Percentiles rank a stretch among this genome's conserved stretches.
phyloP scores from a whole-genome alignment of 2,113 vertebrate genomes.

The Geococcyx californianus region DNA sequence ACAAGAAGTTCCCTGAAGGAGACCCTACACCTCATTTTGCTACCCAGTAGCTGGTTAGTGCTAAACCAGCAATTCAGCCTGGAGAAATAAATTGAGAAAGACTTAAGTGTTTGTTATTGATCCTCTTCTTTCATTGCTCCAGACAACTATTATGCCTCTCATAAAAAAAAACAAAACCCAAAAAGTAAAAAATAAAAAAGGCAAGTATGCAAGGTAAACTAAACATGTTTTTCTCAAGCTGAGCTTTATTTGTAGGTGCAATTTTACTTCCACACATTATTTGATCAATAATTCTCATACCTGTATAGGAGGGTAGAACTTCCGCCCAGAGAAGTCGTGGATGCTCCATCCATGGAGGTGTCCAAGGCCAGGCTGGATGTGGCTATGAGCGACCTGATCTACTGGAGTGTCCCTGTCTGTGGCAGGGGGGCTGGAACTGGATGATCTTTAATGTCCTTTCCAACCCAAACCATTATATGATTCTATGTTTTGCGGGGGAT shows the following conservation, averaged over 20 bases:
- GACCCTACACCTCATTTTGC: not conserved
- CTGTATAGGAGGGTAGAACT: not conserved
- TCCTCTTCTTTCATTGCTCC: not conserved
- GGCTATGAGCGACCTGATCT: too few relatives aligned
- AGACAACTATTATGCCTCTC: not conserved
- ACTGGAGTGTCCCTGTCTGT: too few relatives aligned
- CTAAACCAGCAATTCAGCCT: not conserved
- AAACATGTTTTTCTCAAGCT: not conserved
- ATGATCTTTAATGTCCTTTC: too few relatives aligned
- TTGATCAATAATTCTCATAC: not conserved
- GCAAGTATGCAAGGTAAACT: not conserved
- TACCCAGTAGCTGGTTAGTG: not conserved
- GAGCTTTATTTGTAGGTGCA: not conserved
- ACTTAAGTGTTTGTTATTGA: not conserved
- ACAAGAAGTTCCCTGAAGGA: not conserved
- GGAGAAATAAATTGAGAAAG: not conserved
- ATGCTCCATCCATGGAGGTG: too few relatives aligned
- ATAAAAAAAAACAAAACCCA: not conserved
- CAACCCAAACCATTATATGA: too few relatives aligned
- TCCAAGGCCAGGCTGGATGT: too few relatives aligned
- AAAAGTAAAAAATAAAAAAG: too few relatives aligned
- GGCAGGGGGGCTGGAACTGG: too few relatives aligned
- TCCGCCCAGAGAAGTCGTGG: too few relatives aligned
- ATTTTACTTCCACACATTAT: not conserved
- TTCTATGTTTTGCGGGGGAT: too few relatives aligned